phyloP scores from a whole-genome alignment of 2,113 vertebrate genomes.

The Pedetes capensis region DNA sequence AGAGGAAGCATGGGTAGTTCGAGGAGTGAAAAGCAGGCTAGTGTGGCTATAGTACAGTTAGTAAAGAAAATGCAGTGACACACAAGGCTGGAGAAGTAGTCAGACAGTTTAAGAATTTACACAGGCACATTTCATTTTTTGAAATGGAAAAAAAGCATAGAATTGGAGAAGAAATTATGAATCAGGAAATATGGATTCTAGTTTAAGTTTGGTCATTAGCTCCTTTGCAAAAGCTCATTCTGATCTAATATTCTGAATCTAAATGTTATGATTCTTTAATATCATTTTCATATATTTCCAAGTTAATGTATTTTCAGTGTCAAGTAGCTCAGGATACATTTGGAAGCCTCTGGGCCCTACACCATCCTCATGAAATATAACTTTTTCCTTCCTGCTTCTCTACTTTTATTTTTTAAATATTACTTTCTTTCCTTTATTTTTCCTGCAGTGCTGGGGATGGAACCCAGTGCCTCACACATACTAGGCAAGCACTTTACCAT shows the following conservation, averaged over 20 bases:
- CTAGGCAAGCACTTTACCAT: not conserved
- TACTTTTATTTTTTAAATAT: conserved; percentile 26
- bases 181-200: not conserved
- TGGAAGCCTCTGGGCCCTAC: not conserved
- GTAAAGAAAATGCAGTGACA: not conserved
- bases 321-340: not conserved
- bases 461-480: not conserved
- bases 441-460: not conserved
- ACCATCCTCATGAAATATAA: not conserved
- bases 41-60: not conserved
- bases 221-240: conserved; percentile 33
- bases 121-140: not conserved
- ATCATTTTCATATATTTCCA: conserved; percentile 32
- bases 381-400: not conserved
- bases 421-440: not conserved
- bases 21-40: conserved; percentile 28
- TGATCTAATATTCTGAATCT: not conserved
- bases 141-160: conserved; percentile 29
- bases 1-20: conserved; percentile 25
- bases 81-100: not conserved
- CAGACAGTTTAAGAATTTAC: conserved; percentile 11
- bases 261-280: not conserved
- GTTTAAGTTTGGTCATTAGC: not conserved
- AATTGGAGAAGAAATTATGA: conserved; percentile 43
- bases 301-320: not conserved